A percentile compares a stretch with the other conserved stretches of the same genome.
phyloP scores from a whole-genome alignment of 1,140 invertebrate genomes.

The Scaptodrosophila lebanonensis region DNA sequence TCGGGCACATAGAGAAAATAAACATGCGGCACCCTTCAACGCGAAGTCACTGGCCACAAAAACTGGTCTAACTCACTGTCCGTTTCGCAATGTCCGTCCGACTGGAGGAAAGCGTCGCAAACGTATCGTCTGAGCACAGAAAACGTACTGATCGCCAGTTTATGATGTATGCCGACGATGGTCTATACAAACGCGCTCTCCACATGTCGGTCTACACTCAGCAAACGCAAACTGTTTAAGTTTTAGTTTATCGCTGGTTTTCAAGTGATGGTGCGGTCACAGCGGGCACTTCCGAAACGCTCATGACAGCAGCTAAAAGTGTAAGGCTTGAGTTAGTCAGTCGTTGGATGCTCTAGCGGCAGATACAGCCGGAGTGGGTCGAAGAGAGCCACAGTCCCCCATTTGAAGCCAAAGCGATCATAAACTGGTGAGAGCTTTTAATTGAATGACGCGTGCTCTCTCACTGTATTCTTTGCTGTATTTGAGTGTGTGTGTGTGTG shows the following conservation, averaged over 20 bases:
- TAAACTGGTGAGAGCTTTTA: conserved; percentile 60
- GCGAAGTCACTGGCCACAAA: conserved; percentile 49
- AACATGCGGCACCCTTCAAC: conserved; percentile 31
- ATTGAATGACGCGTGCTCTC: conserved; percentile 31
- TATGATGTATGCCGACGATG: conserved; percentile 1
- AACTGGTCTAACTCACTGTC: conserved; percentile 56
- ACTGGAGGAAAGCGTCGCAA: conserved; percentile 49
- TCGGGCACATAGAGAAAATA: conserved; percentile 21
- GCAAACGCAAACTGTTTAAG: no score
- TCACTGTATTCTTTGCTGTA: conserved; percentile 18
- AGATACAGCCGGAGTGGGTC: not conserved
- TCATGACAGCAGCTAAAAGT: conserved; percentile 33
- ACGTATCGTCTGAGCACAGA: conserved; percentile 56
- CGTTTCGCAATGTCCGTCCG: conserved; percentile 20
- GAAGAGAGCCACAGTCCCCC: conserved; percentile 1
- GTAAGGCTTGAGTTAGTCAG: conserved; percentile 45
- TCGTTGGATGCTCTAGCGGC: conserved; percentile 30
- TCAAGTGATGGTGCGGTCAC: conserved; percentile 39
- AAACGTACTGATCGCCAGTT: conserved; percentile 55
- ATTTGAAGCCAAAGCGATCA: conserved; percentile 24
- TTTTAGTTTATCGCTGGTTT: conserved; percentile 38
- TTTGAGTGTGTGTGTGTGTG: conserved; percentile 10
- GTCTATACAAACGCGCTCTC: conserved; percentile 2
- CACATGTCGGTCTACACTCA: not conserved
- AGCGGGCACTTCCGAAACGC: conserved; percentile 40